Conservation (phyloP, 2,888 invertebrate species). For the Thyatira batis region DNA sequence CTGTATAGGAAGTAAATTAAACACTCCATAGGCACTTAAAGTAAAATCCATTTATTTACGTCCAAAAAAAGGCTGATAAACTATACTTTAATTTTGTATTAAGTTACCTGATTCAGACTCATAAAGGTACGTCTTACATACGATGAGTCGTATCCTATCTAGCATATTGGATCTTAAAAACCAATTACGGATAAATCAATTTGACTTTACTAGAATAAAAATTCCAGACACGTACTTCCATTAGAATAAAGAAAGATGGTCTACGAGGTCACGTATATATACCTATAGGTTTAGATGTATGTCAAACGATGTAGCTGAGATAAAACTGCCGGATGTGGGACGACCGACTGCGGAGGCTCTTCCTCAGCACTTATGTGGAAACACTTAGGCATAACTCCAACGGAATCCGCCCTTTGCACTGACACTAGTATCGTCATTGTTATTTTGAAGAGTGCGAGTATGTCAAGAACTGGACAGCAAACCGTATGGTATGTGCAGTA, state of each 20-base stretch:
- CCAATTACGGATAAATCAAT: neutral
- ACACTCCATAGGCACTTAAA: too few species aligned
- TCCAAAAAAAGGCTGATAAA: neutral
- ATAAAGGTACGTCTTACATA: too few species aligned
- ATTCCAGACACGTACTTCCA: neutral
- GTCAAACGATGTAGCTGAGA: slow-evolving; percentile 40
- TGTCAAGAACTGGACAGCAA: neutral
- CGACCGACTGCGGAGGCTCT: slow-evolving; percentile 21
- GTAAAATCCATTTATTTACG: neutral
- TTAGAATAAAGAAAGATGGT: neutral
- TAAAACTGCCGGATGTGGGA: slow-evolving; percentile 46
- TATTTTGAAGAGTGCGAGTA: too few species aligned
- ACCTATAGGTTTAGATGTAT: slow-evolving; percentile 25
- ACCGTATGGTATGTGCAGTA: too few species aligned
- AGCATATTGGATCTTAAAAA: neutral
- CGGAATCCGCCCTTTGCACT: slow-evolving; percentile 7
- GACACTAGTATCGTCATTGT: slow-evolving; percentile 3
- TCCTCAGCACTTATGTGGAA: slow-evolving; percentile 27
- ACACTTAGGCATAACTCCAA: slow-evolving; percentile 17
- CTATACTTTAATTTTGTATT: neutral
- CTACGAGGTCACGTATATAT: slow-evolving; percentile 2
- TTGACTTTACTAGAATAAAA: neutral
- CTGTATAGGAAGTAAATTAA: too few species aligned
- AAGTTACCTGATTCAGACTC: too few species aligned
- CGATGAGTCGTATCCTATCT: too few species aligned